Percentiles rank a stretch among this genome's conserved stretches.
phyloP scores from a whole-genome alignment of 2,797 vertebrate species.

The Alosa sapidissima region DNA sequence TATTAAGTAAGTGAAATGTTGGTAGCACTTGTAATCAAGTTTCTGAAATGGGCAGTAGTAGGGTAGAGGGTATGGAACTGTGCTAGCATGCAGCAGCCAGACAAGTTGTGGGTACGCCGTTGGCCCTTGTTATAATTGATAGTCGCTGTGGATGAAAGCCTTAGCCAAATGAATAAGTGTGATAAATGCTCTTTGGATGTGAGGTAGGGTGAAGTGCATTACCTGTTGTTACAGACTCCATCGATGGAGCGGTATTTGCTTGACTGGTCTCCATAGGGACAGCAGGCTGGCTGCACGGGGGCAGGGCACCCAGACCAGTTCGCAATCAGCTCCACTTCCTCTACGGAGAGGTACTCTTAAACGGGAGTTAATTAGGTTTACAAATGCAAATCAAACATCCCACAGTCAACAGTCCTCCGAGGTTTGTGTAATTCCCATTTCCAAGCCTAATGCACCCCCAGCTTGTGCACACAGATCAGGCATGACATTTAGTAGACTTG shows the following conservation, averaged over 20 bases:
- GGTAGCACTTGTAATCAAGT: too few species aligned
- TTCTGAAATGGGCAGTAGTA: too few species aligned
- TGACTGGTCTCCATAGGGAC: conserved; percentile 68
- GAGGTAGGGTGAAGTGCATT: conserved; percentile 31
- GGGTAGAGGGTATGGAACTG: too few species aligned
- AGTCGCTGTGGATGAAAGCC: too few species aligned
- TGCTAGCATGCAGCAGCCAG: too few species aligned
- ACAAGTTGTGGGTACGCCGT: too few species aligned
- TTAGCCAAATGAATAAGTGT: too few species aligned
- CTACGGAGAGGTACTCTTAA: conserved; percentile 72
- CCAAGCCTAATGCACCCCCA: conserved; percentile 23
- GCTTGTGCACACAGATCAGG: conserved; percentile 31
- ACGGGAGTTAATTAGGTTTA: conserved; percentile 38
- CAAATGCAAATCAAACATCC: conserved; percentile 26
- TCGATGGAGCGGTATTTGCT: conserved; percentile 84
- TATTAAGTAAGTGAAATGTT: too few species aligned
- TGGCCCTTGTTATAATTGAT: too few species aligned
- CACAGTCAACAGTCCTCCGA: conserved; percentile 32
- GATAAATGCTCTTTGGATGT: conserved; percentile 5
- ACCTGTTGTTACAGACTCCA: conserved; percentile 94
- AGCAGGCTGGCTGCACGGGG: conserved; percentile 66
- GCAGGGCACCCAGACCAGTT: conserved; percentile 81
- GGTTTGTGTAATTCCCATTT: conserved; percentile 3
- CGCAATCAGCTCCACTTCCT: conserved; percentile 71
- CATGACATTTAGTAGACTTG: conserved; percentile 34